Conservation (phyloP, 2,888 invertebrate genomes). For the Odontomyia ornata region DNA sequence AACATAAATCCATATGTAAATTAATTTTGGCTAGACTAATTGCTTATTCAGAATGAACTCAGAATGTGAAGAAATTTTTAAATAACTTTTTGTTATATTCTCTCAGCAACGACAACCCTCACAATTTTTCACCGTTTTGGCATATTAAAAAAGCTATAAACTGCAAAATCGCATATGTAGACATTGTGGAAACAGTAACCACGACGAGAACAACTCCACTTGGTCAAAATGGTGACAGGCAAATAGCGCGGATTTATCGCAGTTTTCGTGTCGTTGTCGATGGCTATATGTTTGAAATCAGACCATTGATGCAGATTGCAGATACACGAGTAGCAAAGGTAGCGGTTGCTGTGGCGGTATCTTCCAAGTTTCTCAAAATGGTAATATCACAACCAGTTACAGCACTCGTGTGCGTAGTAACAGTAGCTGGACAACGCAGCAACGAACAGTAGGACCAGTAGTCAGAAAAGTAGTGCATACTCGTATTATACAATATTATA, state of each 20-base stretch:
- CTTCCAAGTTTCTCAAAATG: conserved; percentile 18
- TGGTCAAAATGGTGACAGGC: conserved; percentile 43
- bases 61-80: no score
- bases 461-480: not conserved
- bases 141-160: not conserved
- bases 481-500: not conserved
- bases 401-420: not conserved
- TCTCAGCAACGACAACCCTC: not conserved
- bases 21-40: no score
- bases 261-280: conserved; percentile 40
- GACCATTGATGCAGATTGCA: not conserved
- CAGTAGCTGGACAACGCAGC: not conserved
- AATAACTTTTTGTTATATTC: no score
- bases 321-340: not conserved
- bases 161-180: conserved; percentile 10
- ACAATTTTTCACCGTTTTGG: not conserved
- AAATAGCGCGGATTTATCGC: conserved; percentile 45
- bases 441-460: no score
- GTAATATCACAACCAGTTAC: conserved; percentile 1
- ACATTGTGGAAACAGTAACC: conserved; percentile 40
- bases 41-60: no score
- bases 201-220: conserved; percentile 40
- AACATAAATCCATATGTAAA: no score
- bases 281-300: conserved; percentile 5
- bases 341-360: not conserved